Evolutionary conservation across 2,113 vertebrate genomes (phyloP).

Genomic region (Aptenodytes forsteri): DNA sequence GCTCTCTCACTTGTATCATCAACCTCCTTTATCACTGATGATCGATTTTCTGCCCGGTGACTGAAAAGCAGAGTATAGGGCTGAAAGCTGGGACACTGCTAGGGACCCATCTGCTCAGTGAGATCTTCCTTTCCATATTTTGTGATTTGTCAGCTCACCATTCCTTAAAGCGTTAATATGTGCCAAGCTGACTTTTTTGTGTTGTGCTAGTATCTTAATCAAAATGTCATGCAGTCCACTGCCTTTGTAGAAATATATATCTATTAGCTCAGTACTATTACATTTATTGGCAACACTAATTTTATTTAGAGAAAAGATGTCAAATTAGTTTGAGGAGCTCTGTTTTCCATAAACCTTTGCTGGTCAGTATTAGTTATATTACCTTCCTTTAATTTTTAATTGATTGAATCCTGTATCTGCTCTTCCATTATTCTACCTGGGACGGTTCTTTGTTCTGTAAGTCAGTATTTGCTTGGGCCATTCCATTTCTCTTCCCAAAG

Average conservation of each 20-base stretch:
- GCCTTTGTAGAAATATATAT: not conserved
- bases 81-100: not conserved
- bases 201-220: not conserved
- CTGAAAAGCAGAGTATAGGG: not conserved
- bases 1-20: not conserved
- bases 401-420: not conserved
- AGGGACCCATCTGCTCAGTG: not conserved
- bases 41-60: not conserved
- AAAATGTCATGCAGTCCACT: not conserved
- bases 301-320: constrained; percentile 60
- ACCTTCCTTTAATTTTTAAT: constrained; percentile 54
- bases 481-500: not conserved
- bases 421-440: constrained; percentile 15
- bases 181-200: not conserved
- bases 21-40: not conserved
- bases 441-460: not conserved
- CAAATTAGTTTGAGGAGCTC: constrained; percentile 57
- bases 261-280: constrained; percentile 49
- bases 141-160: not conserved
- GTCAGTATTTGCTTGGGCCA: not conserved
- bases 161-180: not conserved
- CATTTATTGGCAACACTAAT: constrained; percentile 43
- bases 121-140: not conserved
- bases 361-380: constrained; percentile 37
- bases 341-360: constrained; percentile 57